Conservation (phyloP, 2,888 invertebrate species). For the Chymomyza caudatula region DNA sequence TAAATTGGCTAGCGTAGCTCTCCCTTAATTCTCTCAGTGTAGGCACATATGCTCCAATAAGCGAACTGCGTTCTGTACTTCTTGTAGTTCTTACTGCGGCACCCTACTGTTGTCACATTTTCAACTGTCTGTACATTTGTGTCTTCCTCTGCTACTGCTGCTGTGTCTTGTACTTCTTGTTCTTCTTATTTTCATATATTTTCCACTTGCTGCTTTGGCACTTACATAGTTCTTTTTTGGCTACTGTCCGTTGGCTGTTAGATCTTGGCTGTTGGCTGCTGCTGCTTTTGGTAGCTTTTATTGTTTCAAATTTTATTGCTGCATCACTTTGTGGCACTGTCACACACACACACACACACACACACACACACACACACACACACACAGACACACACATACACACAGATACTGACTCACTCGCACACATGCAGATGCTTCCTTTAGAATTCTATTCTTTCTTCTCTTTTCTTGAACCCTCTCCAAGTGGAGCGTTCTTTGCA, state of each 20-base stretch:
- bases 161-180: not conserved
- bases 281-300: slow-evolving; percentile 48
- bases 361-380: slow-evolving; percentile 21
- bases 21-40: slow-evolving; percentile 1
- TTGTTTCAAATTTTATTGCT: slow-evolving; percentile 73
- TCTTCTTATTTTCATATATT: slow-evolving; percentile 21
- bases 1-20: too few species aligned
- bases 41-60: slow-evolving; percentile 12
- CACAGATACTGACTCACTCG: slow-evolving; percentile 19
- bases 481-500: slow-evolving; percentile 60
- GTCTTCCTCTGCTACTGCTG: slow-evolving; percentile 35
- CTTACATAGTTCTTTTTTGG: not conserved
- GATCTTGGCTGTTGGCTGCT: slow-evolving; percentile 25
- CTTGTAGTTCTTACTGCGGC: slow-evolving; percentile 31
- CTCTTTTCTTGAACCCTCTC: slow-evolving; percentile 69
- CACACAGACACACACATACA: slow-evolving; percentile 11
- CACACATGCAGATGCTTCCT: slow-evolving; percentile 31
- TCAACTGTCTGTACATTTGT: slow-evolving; percentile 20
- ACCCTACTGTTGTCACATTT: slow-evolving; percentile 46
- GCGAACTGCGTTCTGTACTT: slow-evolving; percentile 23
- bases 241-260: not conserved
- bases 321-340: slow-evolving; percentile 59
- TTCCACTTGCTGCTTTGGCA: slow-evolving; percentile 49
- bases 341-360: slow-evolving; percentile 9
- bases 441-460: too few species aligned